Conservation (phyloP, 2,113 vertebrate genomes). For the Oplegnathus fasciatus region DNA sequence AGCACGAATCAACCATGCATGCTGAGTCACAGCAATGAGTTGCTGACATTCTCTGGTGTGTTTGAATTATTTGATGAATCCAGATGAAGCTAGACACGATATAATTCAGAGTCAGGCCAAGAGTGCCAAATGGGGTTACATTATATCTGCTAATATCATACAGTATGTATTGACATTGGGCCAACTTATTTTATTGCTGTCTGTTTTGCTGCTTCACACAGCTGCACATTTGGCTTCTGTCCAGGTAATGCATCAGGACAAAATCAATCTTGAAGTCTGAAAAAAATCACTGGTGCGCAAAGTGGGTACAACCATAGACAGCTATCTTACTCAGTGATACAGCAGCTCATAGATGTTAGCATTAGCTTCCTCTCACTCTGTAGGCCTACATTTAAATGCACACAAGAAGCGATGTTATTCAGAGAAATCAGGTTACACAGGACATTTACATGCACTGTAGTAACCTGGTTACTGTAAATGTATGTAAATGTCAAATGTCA, state of each 20-base stretch:
- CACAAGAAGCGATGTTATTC: neutral
- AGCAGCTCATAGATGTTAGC: neutral
- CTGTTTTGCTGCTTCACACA: slow-evolving; percentile 16
- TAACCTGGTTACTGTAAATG: too few species aligned
- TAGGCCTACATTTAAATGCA: neutral
- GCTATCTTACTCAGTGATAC: neutral
- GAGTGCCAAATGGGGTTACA: slow-evolving; percentile 13
- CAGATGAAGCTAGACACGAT: slow-evolving; percentile 11
- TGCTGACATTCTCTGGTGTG: neutral
- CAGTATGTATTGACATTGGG: neutral
- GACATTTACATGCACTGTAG: too few species aligned
- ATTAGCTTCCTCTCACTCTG: neutral
- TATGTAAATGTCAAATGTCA: too few species aligned
- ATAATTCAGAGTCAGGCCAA: neutral
- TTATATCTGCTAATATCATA: slow-evolving; percentile 24
- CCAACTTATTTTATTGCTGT: slow-evolving; percentile 5
- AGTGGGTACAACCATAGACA: neutral
- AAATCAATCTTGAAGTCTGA: slow-evolving; percentile 11
- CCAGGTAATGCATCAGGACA: slow-evolving; percentile 9
- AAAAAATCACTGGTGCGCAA: neutral
- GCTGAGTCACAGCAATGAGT: slow-evolving; percentile 37
- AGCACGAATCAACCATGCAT: neutral
- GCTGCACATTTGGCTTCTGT: slow-evolving; percentile 9
- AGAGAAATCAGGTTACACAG: neutral
- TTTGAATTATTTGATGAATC: slow-evolving; percentile 32